A percentile compares a stretch with the other conserved stretches of the same genome.
These are phyloP conservation scores for Drosophila nikananu DNA, from an alignment of 1,140 invertebrate genomes.

Conservation along the genomic window DNA sequence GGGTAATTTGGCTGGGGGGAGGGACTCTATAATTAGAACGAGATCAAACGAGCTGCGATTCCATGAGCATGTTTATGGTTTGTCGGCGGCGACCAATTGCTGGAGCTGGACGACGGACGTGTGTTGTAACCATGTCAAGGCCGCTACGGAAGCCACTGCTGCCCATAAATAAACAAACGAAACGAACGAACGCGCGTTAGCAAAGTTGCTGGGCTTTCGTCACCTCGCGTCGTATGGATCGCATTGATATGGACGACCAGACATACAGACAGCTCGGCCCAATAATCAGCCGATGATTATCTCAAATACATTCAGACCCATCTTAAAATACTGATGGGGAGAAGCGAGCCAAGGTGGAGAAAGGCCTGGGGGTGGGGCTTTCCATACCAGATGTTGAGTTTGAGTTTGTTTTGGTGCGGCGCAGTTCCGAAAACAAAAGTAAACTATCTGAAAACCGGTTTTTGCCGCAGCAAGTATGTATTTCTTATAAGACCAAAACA, in stretches of 20 bases:
- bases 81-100: constrained; percentile 39
- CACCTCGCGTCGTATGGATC: constrained; percentile 20
- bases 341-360: not conserved
- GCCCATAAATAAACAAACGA: constrained; percentile 38
- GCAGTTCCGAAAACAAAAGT: constrained; percentile 58
- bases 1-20: constrained; percentile 3
- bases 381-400: constrained; percentile 25
- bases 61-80: constrained; percentile 44
- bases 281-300: constrained; percentile 20
- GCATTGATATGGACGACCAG: constrained; percentile 57
- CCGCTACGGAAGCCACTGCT: constrained; percentile 51
- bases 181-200: constrained; percentile 1
- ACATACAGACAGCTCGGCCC: constrained; percentile 1
- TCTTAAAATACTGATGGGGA: constrained; percentile 15
- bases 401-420: constrained; percentile 73
- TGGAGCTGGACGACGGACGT: constrained; percentile 28
- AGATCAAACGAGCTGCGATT: constrained; percentile 38
- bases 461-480: constrained; percentile 16
- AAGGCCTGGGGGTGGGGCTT: constrained; percentile 14
- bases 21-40: constrained; percentile 55
- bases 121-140: constrained; percentile 79
- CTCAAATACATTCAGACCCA: constrained; percentile 8
- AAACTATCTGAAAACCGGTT: constrained; percentile 66
- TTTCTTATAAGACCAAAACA: constrained; percentile 79
- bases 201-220: constrained; percentile 26